Evolutionary conservation across 2,113 vertebrate species (phyloP), one percentile per base, ranked within the genome.

Genomic region (Brienomyrus longianalis): DNA sequence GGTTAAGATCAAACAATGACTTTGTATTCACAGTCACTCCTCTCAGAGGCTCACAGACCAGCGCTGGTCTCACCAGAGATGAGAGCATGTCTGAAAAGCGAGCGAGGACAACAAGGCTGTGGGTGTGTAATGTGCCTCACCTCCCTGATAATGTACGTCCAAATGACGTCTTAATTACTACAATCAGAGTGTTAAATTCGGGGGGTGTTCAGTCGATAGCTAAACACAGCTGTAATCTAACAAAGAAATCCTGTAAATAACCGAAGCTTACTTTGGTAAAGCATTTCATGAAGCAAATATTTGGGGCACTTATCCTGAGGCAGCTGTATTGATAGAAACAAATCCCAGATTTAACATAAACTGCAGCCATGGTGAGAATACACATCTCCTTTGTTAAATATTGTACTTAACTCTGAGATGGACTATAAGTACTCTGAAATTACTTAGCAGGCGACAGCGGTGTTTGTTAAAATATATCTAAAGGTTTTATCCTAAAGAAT

Each of bases 161-260:
- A 88, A 35, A 51, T 83, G 93, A 93, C 85, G 91, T 48, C 88
- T 91, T 92, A 93, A 95, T 93, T 88, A 94, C 92, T 90, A 92
- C 94, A 92, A 95, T 95, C 92, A 94, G 89, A 91, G 83, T 90
- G 88, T 47, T 52, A 47, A 89, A 83, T 92, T 91, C 56, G 74
- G 17, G n/a, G 27, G 2, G n/a, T 59, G 70, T 39, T 77, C 31
- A 51, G 10, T 31, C 48, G 9, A 88, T 91, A 70, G 62, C 54
- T 83, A 86, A 88, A 90, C 89, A 91, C 91, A 91, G 86, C 89
- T 92, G 17, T 91, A 87, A 45, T 88, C 89, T 90, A 35, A 21
- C n/a, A n/a, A 31, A 45, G 39, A 52, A 56, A 56, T 47, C 17
- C 9, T 88, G 70, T 88, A 56, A 80, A 88, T 48, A 54, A 45